A percentile compares a stretch with the other conserved stretches of the same genome.
phyloP scores from a whole-genome alignment of 2,797 vertebrate genomes.

The Pseudomugil gertrudae region DNA sequence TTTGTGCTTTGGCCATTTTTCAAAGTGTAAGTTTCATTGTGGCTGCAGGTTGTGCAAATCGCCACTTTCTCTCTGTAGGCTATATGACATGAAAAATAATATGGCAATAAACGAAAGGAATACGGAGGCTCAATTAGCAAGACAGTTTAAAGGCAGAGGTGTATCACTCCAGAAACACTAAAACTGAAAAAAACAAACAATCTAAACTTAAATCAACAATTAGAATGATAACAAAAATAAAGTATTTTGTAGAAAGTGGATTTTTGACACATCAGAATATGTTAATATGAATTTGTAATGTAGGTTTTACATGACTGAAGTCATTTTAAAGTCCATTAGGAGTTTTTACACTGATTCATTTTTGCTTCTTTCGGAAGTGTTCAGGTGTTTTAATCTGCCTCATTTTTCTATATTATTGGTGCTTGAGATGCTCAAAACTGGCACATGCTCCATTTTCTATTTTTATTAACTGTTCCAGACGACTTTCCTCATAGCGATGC shows the following conservation, averaged over 20 bases:
- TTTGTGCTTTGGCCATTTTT: constrained; percentile 34
- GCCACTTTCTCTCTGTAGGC: constrained; percentile 80
- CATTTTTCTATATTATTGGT: constrained; percentile 25
- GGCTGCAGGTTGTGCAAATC: constrained; percentile 87
- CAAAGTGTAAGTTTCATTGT: constrained; percentile 67
- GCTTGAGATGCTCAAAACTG: constrained; percentile 6
- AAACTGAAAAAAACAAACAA: neutral
- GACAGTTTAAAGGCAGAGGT: constrained; percentile 38
- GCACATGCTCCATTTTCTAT: constrained; percentile 27
- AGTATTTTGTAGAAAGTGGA: too few relatives aligned
- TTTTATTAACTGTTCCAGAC: constrained; percentile 36
- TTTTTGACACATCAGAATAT: too few relatives aligned
- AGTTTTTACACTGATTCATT: neutral
- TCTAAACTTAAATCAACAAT: too few relatives aligned
- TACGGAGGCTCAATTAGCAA: constrained; percentile 35
- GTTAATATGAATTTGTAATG: too few relatives aligned
- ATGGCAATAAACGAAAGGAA: constrained; percentile 19
- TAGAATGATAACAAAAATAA: too few relatives aligned
- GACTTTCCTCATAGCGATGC: constrained; percentile 28
- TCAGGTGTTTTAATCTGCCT: neutral
- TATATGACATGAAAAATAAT: constrained; percentile 39
- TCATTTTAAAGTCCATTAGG: neutral
- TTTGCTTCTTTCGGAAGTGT: neutral
- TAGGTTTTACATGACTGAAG: neutral
- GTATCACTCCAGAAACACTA: constrained; percentile 9